Evolutionary conservation across 2,113 vertebrate genomes (phyloP).

Genomic region (Nycticorax nycticorax): DNA sequence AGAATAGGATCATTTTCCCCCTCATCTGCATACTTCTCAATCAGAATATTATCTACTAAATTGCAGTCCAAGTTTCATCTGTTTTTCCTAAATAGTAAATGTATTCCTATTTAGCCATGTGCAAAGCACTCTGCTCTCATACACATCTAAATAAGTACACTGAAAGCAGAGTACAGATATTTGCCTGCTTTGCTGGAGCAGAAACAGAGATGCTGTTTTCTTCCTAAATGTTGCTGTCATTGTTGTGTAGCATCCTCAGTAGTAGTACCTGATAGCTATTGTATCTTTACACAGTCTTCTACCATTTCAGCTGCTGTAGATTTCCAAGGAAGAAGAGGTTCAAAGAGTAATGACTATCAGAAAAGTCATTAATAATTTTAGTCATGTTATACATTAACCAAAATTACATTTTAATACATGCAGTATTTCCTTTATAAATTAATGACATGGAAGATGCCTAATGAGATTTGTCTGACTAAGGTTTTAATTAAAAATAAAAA

Average conservation of each 20-base stretch:
- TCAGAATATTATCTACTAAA: not conserved
- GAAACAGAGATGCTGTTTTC: not conserved
- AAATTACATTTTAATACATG: not conserved
- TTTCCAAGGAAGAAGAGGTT: not conserved
- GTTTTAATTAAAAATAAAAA: not conserved
- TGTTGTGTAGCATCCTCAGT: not conserved
- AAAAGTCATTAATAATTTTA: not conserved
- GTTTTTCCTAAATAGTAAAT: not conserved
- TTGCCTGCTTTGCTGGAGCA: not conserved
- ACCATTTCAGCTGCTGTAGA: not conserved
- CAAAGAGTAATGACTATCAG: not conserved
- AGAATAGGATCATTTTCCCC: not conserved
- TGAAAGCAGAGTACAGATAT: not conserved
- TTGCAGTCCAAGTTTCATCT: not conserved
- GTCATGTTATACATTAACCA: not conserved
- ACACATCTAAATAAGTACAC: not conserved
- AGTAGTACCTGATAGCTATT: not conserved
- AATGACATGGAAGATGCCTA: not conserved
- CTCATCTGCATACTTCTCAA: not conserved
- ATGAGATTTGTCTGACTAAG: not conserved
- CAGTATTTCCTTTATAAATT: not conserved
- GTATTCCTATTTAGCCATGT: not conserved
- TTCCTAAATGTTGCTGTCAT: not conserved
- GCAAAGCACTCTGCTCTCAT: not conserved
- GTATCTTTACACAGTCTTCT: not conserved